Percentiles rank a stretch among this genome's conserved stretches.
phyloP scores from a whole-genome alignment of 1,140 invertebrate species.

The Zaprionus africanus region DNA sequence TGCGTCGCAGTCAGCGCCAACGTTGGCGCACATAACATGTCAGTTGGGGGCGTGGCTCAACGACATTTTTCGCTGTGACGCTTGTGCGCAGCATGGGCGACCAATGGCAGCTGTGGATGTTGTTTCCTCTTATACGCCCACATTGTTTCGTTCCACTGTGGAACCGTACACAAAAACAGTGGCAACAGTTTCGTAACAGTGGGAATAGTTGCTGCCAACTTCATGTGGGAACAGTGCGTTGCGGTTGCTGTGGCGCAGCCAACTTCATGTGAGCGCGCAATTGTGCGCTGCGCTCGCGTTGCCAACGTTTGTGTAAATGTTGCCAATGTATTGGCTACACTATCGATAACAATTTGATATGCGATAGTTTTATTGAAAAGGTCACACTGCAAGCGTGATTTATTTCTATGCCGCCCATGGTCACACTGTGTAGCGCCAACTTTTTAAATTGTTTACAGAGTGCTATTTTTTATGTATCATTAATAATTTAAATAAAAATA shows the following conservation, averaged over 20 bases:
- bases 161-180: slow-evolving; percentile 8
- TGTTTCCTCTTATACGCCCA: neutral
- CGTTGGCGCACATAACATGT: neutral
- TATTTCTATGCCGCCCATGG: neutral
- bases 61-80: neutral
- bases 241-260: neutral
- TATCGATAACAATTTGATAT: neutral
- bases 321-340: neutral
- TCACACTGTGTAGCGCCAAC: neutral
- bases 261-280: slow-evolving; percentile 31
- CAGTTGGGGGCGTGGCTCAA: neutral
- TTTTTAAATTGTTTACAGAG: neutral
- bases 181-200: slow-evolving; percentile 22
- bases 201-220: neutral
- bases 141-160: neutral
- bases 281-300: slow-evolving; percentile 19
- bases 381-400: too few species aligned
- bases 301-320: slow-evolving; percentile 15
- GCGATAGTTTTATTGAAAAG: neutral
- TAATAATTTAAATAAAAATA: too few species aligned
- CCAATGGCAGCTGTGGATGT: slow-evolving; percentile 10
- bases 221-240: neutral
- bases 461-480: too few species aligned
- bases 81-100: neutral
- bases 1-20: neutral